These are phyloP conservation scores for Lasioglossum zephyrum DNA, from an alignment of 2,888 invertebrate species.

Conservation along the genomic window DNA sequence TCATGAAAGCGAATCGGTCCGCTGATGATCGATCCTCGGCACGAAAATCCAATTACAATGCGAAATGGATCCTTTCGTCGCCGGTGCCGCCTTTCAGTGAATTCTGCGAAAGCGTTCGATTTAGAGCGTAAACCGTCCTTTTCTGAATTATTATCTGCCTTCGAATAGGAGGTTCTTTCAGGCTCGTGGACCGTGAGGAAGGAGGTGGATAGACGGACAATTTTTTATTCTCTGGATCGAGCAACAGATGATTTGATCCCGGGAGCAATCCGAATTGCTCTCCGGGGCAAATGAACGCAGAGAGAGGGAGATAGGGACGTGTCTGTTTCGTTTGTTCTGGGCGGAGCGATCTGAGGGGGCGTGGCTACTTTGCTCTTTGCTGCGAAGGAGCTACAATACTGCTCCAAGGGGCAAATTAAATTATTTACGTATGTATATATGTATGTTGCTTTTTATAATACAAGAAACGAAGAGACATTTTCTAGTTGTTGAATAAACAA, in stretches of 20 bases:
- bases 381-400: too few relatives aligned
- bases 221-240: neutral
- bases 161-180: neutral
- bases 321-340: too few relatives aligned
- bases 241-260: neutral
- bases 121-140: neutral
- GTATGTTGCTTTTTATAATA: too few relatives aligned
- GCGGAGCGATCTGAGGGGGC: too few relatives aligned
- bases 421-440: too few relatives aligned
- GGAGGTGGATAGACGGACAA: neutral
- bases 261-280: too few relatives aligned
- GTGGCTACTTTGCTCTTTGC: too few relatives aligned
- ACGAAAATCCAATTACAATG: slow-evolving; percentile 45
- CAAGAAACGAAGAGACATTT: too few relatives aligned
- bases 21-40: slow-evolving; percentile 57
- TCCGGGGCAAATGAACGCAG: too few relatives aligned
- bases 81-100: neutral
- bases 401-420: too few relatives aligned
- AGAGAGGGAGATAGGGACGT: too few relatives aligned
- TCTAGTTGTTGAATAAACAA: too few relatives aligned
- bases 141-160: neutral
- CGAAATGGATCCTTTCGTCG: neutral
- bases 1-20: slow-evolving; percentile 48
- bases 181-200: neutral
- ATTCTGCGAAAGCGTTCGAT: neutral